phyloP scores from a whole-genome alignment of 2,888 invertebrate genomes.

The Sialis fuliginosa region DNA sequence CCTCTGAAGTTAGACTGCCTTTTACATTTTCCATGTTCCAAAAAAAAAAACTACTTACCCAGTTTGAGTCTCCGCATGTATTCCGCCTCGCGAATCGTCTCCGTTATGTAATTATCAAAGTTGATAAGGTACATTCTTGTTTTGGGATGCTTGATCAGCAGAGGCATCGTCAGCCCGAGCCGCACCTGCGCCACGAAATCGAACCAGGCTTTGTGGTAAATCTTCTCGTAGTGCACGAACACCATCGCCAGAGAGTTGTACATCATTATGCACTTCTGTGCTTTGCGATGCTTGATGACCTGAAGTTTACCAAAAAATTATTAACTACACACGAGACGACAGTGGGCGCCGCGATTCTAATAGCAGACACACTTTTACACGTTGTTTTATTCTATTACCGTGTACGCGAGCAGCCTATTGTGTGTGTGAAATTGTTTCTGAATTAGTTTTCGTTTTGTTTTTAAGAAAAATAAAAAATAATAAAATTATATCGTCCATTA shows the following conservation, averaged over 20 bases:
- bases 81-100: conserved; percentile 63
- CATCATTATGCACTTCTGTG: conserved; percentile 54
- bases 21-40: not conserved
- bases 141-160: conserved; percentile 46
- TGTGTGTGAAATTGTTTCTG: too few species aligned
- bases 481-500: too few species aligned
- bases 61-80: conserved; percentile 62
- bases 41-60: conserved; percentile 26
- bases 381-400: too few species aligned
- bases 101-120: conserved; percentile 52
- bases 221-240: conserved; percentile 65
- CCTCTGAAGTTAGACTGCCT: too few species aligned
- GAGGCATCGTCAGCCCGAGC: conserved; percentile 46
- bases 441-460: too few species aligned
- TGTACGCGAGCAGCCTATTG: too few species aligned
- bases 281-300: conserved; percentile 43
- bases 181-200: conserved; percentile 54
- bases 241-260: conserved; percentile 66
- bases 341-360: too few species aligned
- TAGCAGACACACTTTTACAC: too few species aligned
- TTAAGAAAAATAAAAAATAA: too few species aligned
- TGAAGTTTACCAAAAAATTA: conserved; percentile 7
- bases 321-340: too few species aligned
- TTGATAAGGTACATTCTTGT: conserved; percentile 50
- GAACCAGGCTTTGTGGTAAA: conserved; percentile 68